Conservation (phyloP, 2,113 vertebrate species). For the Aspiorhynchus laticeps region DNA sequence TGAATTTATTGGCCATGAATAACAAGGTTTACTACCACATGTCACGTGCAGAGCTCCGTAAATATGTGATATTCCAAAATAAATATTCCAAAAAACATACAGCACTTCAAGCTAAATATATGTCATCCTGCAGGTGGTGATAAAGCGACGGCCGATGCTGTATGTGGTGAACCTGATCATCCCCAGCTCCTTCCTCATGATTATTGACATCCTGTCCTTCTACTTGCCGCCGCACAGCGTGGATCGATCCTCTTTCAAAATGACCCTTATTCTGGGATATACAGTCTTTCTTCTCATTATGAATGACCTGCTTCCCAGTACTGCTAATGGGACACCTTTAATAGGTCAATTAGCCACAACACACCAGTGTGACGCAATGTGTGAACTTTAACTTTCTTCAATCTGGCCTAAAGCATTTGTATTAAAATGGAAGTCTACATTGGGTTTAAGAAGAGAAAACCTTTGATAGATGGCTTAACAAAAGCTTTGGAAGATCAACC, state of each 20-base stretch:
- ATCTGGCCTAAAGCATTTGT: no score
- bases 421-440: no score
- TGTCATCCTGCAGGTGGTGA: slow-evolving; percentile 70
- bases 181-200: slow-evolving; percentile 81
- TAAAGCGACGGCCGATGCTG: slow-evolving; percentile 76
- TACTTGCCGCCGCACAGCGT: slow-evolving; percentile 80
- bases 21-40: no score
- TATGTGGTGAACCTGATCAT: slow-evolving; percentile 81
- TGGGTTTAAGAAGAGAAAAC: no score
- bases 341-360: slow-evolving; percentile 69
- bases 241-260: slow-evolving; percentile 80
- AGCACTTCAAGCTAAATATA: no score
- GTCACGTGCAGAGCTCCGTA: no score
- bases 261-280: slow-evolving; percentile 82
- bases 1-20: no score
- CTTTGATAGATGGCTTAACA: no score
- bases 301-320: slow-evolving; percentile 81
- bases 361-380: background rate
- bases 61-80: no score
- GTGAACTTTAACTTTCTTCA: background rate
- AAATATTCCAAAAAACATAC: no score
- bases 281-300: slow-evolving; percentile 81
- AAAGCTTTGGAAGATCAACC: no score
- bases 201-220: slow-evolving; percentile 81
- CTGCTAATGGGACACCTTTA: slow-evolving; percentile 80